Evolutionary conservation across 2,797 vertebrate species (phyloP).

Genomic region (Thalassophryne amazonica): DNA sequence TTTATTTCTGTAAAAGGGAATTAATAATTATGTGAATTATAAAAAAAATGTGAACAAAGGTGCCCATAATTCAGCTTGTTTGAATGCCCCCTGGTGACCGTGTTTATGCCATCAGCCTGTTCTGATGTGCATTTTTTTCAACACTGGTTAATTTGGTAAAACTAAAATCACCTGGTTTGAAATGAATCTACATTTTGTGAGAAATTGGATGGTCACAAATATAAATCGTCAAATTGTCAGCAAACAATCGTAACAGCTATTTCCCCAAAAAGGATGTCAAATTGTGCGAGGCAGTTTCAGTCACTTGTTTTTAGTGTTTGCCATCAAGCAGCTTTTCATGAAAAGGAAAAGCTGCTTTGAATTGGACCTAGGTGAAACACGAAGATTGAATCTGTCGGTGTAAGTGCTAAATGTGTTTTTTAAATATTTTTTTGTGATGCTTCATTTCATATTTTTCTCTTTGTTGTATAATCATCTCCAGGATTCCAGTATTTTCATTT

Average conservation of each 20-base stretch:
- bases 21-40: too few relatives aligned
- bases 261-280: conserved; percentile 66
- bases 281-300: conserved; percentile 53
- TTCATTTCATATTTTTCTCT: conserved; percentile 66
- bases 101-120: background rate
- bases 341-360: conserved; percentile 50
- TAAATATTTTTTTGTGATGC: conserved; percentile 58
- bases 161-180: conserved; percentile 36
- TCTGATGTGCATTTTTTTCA: conserved; percentile 27
- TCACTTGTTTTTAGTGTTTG: conserved; percentile 51
- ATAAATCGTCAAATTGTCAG: conserved; percentile 48
- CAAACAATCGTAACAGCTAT: conserved; percentile 71
- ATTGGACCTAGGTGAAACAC: conserved; percentile 63
- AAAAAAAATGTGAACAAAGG: too few relatives aligned
- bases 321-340: conserved; percentile 51
- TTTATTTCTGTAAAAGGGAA: too few relatives aligned
- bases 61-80: too few relatives aligned
- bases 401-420: conserved; percentile 64
- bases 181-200: conserved; percentile 35
- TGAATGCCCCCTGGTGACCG: background rate
- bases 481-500: conserved; percentile 56
- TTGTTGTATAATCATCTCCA: conserved; percentile 68
- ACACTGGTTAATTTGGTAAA: conserved; percentile 27
- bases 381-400: conserved; percentile 56
- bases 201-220: conserved; percentile 45